phyloP scores from a whole-genome alignment of 2,113 vertebrate genomes.

The Zonotrichia leucophrys region DNA sequence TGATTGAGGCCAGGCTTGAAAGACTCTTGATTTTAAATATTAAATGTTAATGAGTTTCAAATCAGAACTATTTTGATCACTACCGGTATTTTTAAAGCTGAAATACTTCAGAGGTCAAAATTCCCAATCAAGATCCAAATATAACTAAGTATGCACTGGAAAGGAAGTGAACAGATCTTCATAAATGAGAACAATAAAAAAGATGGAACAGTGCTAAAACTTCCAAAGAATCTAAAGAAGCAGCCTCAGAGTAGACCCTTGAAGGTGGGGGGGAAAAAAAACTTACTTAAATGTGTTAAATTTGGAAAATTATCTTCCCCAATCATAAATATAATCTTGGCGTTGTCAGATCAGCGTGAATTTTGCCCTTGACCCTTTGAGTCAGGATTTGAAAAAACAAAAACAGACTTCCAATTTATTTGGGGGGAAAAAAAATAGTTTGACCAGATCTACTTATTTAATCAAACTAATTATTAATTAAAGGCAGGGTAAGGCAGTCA shows the following conservation, averaged over 20 bases:
- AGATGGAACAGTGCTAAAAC: background rate
- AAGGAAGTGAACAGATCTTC: background rate
- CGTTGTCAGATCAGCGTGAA: background rate
- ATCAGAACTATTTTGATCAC: background rate
- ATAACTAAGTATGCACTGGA: background rate
- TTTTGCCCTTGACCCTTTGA: background rate
- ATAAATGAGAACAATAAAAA: background rate
- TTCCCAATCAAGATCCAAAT: background rate
- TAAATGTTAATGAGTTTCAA: background rate
- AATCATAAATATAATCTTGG: background rate
- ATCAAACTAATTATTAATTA: background rate
- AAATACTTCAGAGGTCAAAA: background rate
- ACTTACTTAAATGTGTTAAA: background rate
- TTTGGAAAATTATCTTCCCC: background rate
- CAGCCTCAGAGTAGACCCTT: background rate
- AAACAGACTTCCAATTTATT: background rate
- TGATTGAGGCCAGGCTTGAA: background rate
- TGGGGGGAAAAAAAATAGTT: background rate
- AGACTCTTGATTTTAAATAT: background rate
- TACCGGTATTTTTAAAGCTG: background rate
- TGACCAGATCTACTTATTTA: background rate
- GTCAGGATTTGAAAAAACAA: background rate
- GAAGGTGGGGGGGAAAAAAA: background rate
- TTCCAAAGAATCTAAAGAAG: background rate
- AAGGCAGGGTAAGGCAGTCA: background rate